A percentile compares a stretch with the other conserved stretches of the same genome.
These are phyloP conservation scores for Sceloporus tristichus DNA, from an alignment of 2,113 vertebrate genomes.

Conservation along the genomic window DNA sequence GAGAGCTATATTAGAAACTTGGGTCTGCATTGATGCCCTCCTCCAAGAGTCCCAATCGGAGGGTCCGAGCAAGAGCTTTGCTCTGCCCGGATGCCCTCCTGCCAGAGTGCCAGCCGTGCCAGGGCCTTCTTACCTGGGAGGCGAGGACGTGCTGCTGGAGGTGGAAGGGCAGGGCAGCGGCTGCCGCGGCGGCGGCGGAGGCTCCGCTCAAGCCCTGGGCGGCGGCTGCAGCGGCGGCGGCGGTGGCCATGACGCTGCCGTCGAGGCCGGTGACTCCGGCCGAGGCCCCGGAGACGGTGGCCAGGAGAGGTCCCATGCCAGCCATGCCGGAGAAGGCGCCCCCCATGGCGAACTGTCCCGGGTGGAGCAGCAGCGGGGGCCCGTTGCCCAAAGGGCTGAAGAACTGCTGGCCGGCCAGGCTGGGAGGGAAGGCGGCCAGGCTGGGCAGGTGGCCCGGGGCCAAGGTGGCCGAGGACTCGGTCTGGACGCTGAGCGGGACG, in stretches of 20 bases:
- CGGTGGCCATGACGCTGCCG: constrained; percentile 85
- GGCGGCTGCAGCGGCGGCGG: constrained; percentile 66
- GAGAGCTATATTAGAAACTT: too few relatives aligned
- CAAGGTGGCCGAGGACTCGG: constrained; percentile 71
- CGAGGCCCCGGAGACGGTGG: constrained; percentile 88
- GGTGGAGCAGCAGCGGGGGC: constrained; percentile 94
- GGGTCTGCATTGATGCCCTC: too few relatives aligned
- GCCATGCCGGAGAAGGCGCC: constrained; percentile 95
- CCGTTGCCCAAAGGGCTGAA: constrained; percentile 90
- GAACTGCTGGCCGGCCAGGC: constrained; percentile 93
- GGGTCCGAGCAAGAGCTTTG: too few relatives aligned
- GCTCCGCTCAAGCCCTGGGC: constrained; percentile 88
- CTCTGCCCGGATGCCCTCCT: too few relatives aligned
- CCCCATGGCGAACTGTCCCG: constrained; percentile 96
- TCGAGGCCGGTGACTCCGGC: constrained; percentile 88
- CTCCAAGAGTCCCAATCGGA: too few relatives aligned
- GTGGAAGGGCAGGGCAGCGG: constrained; percentile 91
- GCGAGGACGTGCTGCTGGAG: constrained; percentile 97
- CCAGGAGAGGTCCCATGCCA: constrained; percentile 88
- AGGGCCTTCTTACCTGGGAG: constrained; percentile 86
- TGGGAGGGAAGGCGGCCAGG: constrained; percentile 93
- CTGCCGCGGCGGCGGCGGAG: constrained; percentile 61
- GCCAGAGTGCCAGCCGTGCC: too few relatives aligned
- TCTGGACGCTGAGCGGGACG: constrained; percentile 90
- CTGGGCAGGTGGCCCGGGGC: constrained; percentile 89